Conservation (phyloP, 2,888 invertebrate genomes). For the Piscicola geometra region DNA sequence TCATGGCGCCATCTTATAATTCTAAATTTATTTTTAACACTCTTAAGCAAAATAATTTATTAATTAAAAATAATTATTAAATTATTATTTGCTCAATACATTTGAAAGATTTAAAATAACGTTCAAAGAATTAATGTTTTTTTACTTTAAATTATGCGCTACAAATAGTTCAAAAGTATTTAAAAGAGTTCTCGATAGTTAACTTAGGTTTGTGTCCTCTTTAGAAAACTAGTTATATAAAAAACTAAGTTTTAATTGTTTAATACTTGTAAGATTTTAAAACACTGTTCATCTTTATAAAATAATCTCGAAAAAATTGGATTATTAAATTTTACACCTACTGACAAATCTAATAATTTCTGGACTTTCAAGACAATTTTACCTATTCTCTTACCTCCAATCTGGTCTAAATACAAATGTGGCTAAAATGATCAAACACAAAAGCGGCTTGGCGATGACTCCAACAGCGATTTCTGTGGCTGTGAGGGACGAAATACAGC, state of each 20-base stretch:
- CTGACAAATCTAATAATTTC: no score
- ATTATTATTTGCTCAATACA: no score
- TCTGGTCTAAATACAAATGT: no score
- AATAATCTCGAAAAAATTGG: no score
- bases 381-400: no score
- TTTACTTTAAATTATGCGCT: neutral
- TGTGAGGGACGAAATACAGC: slow-evolving; percentile 39
- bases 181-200: neutral
- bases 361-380: no score
- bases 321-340: no score
- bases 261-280: no score
- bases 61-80: no score
- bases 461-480: slow-evolving; percentile 30
- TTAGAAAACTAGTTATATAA: neutral
- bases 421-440: no score
- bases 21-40: slow-evolving; percentile 15
- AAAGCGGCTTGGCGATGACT: slow-evolving; percentile 10
- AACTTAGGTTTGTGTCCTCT: neutral
- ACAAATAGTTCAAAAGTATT: slow-evolving; percentile 1
- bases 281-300: no score
- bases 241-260: neutral
- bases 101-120: no score
- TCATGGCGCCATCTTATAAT: slow-evolving; percentile 15
- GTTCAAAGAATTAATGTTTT: neutral
- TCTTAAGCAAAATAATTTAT: neutral